phyloP scores from a whole-genome alignment of 2,888 invertebrate genomes.

The Polyommatus iphigenia region DNA sequence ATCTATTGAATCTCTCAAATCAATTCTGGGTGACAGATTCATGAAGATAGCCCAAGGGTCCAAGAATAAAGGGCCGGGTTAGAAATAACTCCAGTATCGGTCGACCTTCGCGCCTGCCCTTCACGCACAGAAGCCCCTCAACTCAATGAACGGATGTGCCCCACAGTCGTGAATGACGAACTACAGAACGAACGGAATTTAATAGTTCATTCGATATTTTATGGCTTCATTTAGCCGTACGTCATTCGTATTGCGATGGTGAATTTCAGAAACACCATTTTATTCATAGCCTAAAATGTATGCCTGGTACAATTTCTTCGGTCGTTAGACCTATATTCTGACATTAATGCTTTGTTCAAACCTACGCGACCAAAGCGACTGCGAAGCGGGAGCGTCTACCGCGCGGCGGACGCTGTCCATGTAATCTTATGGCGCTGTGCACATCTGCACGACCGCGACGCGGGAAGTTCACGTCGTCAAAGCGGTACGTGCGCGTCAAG shows the following conservation, averaged over 20 bases:
- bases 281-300: too few relatives aligned
- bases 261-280: neutral
- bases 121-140: conserved; percentile 6
- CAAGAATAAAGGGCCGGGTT: neutral
- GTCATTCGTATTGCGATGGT: neutral
- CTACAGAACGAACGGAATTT: neutral
- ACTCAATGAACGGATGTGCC: conserved; percentile 16
- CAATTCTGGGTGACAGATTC: neutral
- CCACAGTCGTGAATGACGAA: neutral
- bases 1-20: neutral
- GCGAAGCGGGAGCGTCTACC: too few relatives aligned
- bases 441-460: too few relatives aligned
- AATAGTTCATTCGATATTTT: conserved; percentile 3
- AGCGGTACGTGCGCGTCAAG: too few relatives aligned
- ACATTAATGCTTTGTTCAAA: too few relatives aligned
- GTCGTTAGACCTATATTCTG: too few relatives aligned
- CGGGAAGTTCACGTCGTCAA: too few relatives aligned
- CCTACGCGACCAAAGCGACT: too few relatives aligned
- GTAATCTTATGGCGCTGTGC: too few relatives aligned
- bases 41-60: neutral
- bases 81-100: conserved; percentile 1
- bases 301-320: too few relatives aligned
- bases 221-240: neutral
- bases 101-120: neutral
- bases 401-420: too few relatives aligned